Percentiles rank a stretch among this genome's conserved stretches.
These are phyloP conservation scores for Halcyon senegalensis DNA, from an alignment of 2,113 vertebrate species.

Conservation along the genomic window DNA sequence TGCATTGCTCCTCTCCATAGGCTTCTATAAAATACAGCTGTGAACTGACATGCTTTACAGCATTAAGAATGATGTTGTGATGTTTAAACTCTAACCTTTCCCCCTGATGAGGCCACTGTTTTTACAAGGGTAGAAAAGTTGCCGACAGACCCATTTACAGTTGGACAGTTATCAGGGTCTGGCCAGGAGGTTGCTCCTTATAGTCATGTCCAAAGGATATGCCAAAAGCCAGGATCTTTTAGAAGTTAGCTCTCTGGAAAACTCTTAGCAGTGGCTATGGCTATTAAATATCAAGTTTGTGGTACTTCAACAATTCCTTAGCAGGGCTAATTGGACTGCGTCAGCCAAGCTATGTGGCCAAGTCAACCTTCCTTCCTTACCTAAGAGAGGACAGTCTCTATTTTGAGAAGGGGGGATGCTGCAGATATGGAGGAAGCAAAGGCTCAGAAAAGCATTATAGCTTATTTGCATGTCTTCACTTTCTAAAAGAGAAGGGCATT, in stretches of 20 bases:
- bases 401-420: neutral
- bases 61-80: neutral
- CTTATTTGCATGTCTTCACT: neutral
- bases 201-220: accelerated
- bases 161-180: neutral
- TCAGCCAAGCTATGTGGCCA: neutral
- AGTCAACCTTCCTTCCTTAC: neutral
- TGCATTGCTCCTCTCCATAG: neutral
- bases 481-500: neutral
- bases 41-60: neutral
- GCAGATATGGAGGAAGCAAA: neutral
- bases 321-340: neutral
- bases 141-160: neutral
- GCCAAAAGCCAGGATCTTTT: neutral
- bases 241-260: neutral
- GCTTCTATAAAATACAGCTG: neutral
- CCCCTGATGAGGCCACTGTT: accelerated
- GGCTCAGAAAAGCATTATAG: neutral
- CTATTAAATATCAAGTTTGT: neutral
- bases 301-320: neutral
- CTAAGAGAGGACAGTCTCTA: neutral
- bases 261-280: neutral
- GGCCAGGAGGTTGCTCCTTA: neutral
- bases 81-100: neutral
- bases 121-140: neutral